These are phyloP conservation scores for Mactra quadrangularis DNA, from an alignment of 1,140 invertebrate species.

Conservation along the genomic window DNA sequence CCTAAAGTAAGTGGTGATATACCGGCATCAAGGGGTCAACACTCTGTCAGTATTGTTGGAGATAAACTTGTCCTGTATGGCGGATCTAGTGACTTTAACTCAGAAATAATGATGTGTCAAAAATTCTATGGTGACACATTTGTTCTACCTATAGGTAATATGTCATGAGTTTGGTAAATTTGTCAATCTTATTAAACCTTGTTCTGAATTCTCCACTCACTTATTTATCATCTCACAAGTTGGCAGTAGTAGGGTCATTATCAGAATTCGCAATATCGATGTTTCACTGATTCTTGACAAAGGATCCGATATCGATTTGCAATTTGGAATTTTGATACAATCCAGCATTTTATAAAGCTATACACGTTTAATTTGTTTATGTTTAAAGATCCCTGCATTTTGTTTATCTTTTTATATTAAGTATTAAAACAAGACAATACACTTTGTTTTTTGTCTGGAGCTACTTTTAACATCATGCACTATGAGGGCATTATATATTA, in stretches of 20 bases:
- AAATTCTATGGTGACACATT: slow-evolving; percentile 74
- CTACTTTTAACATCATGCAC: neutral
- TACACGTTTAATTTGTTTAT: too few species aligned
- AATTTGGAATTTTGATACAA: too few species aligned
- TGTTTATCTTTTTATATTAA: too few species aligned
- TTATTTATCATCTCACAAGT: neutral
- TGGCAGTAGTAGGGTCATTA: neutral
- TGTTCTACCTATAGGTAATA: slow-evolving; percentile 70
- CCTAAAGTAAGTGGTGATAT: slow-evolving; percentile 70
- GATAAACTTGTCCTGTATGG: slow-evolving; percentile 79
- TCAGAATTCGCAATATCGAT: neutral
- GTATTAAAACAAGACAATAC: too few species aligned
- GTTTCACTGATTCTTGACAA: neutral
- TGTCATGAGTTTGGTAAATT: too few species aligned
- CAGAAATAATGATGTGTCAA: slow-evolving; percentile 79
- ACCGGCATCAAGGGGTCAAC: slow-evolving; percentile 75
- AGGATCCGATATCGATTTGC: too few species aligned
- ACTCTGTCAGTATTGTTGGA: slow-evolving; percentile 74
- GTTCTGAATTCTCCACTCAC: neutral
- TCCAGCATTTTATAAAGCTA: too few species aligned
- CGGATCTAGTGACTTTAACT: slow-evolving; percentile 77
- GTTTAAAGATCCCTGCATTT: neutral
- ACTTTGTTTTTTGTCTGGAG: neutral
- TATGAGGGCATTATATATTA: too few species aligned
- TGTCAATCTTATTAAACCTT: too few species aligned